These are phyloP conservation scores for Bubo bubo DNA, from an alignment of 2,113 vertebrate species.

Conservation along the genomic window DNA sequence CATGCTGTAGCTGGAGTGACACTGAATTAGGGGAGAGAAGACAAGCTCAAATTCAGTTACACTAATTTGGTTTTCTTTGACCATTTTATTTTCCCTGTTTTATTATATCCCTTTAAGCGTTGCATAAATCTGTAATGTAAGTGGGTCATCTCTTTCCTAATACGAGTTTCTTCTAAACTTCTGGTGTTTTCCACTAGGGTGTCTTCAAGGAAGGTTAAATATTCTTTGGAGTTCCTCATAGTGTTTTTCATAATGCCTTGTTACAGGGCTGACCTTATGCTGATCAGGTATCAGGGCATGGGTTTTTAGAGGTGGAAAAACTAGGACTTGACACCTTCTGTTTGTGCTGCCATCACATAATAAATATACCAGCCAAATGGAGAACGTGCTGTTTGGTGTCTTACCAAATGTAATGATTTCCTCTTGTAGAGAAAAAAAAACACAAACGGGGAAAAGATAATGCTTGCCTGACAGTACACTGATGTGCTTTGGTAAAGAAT, in stretches of 20 bases:
- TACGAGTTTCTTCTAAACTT: not conserved
- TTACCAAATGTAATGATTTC: not conserved
- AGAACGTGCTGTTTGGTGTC: not conserved
- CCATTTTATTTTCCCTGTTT: not conserved
- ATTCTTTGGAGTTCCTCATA: not conserved
- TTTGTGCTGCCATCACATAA: not conserved
- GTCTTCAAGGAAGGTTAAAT: not conserved
- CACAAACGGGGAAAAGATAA: not conserved
- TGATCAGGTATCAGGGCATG: not conserved
- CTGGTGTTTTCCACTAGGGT: not conserved
- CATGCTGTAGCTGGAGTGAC: not conserved
- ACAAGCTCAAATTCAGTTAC: not conserved
- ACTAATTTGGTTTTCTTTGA: conserved; percentile 7
- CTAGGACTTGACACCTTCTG: not conserved
- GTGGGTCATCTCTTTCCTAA: not conserved
- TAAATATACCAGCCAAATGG: not conserved
- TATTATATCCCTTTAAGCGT: not conserved
- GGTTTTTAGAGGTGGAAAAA: not conserved
- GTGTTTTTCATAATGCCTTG: not conserved
- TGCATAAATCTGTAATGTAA: not conserved
- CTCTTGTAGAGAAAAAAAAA: not conserved
- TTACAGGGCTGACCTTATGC: not conserved
- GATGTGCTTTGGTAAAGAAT: not conserved
- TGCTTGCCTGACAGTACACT: not conserved
- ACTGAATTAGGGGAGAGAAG: not conserved